These are phyloP conservation scores for Tretioscincus oriximinensis DNA, from an alignment of 2,113 vertebrate species.

Conservation along the genomic window DNA sequence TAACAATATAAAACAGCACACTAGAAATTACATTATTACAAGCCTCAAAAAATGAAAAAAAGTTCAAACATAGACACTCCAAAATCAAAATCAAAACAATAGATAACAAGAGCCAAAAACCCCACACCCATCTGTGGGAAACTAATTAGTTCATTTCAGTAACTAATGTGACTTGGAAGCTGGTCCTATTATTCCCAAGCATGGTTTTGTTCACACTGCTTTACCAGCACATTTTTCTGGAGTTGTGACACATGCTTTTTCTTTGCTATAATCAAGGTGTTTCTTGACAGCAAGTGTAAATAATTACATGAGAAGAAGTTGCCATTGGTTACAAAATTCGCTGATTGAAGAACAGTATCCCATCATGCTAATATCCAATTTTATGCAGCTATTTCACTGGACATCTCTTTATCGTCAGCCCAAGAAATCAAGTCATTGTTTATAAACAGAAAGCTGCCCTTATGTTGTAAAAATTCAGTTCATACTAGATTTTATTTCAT, in stretches of 20 bases:
- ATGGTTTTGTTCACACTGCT: slow-evolving; percentile 11
- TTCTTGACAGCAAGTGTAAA: slow-evolving; percentile 16
- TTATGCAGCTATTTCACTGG: background rate
- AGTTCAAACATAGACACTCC: slow-evolving; percentile 60
- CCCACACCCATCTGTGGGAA: slow-evolving; percentile 58
- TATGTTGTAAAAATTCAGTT: background rate
- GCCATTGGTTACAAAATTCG: slow-evolving; percentile 7
- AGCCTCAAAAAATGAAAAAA: slow-evolving; percentile 52
- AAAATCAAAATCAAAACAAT: slow-evolving; percentile 64
- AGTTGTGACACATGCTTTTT: background rate
- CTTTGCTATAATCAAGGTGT: slow-evolving; percentile 22
- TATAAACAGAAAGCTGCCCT: background rate
- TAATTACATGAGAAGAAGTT: slow-evolving; percentile 9
- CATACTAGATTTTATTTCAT: slow-evolving; percentile 8
- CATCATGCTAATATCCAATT: background rate
- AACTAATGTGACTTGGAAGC: slow-evolving; percentile 47
- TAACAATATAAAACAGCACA: slow-evolving; percentile 32
- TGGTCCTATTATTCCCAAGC: slow-evolving; percentile 42
- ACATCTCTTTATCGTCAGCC: no score
- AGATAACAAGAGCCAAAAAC: slow-evolving; percentile 61
- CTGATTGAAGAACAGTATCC: background rate
- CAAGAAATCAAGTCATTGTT: slow-evolving; percentile 6
- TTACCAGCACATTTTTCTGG: slow-evolving; percentile 24
- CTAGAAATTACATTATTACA: slow-evolving; percentile 53
- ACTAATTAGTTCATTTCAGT: slow-evolving; percentile 56